Base-by-base conservation (phyloP, 2,113 vertebrate species). In the Chamaetylas fuelleborni region DNA sequence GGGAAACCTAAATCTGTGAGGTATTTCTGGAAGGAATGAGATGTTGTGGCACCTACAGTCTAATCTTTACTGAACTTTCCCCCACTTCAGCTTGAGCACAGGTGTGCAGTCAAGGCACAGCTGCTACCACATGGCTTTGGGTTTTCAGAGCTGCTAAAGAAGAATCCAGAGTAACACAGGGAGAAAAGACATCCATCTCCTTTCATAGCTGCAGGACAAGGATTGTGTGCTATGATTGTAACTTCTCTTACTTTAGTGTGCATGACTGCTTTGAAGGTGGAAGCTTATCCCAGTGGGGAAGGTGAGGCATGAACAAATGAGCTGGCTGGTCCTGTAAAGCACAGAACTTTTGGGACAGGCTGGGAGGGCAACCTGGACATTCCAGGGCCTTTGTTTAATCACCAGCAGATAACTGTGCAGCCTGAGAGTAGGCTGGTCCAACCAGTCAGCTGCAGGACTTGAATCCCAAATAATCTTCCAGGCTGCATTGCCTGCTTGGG, bases 81-180 rank as follows among this genome's bases (percentile, higher is more conserved):
- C 80, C 85, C 70, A 56, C 51, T 95, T 67, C 36, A 62, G 36
- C 78, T 86, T 5, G 1, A 73, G 69, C 70, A 64, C 88, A 97
- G 94, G 95, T 96, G 91, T 89, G 86, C 60, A 53, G 60, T 88
- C 82, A 69, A 54, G 79, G 65, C 60, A 71, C 45, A 85, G 88
- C 88, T 95, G 85, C 86, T 89, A 65, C 70, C 71, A 88, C 47
- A 54, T 76, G 92, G 82, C 91, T 95, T 81, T 53, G 73, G 10
- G 54, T 82, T 88, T 86, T 66, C 73, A 83, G 90, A 61, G 38
- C 23, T 67, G 62, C 34, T 83, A 53, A 72, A 84, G 81, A 87
- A 80, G 78, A 90, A 81, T 84, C 45, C 54, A 72, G 82, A 87
- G 72, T 38, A 79, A 65, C n/a, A 33, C 13, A 19, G 29, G 43